Evolutionary conservation across 2,888 invertebrate genomes (phyloP).

Genomic region (Cryptus armator): DNA sequence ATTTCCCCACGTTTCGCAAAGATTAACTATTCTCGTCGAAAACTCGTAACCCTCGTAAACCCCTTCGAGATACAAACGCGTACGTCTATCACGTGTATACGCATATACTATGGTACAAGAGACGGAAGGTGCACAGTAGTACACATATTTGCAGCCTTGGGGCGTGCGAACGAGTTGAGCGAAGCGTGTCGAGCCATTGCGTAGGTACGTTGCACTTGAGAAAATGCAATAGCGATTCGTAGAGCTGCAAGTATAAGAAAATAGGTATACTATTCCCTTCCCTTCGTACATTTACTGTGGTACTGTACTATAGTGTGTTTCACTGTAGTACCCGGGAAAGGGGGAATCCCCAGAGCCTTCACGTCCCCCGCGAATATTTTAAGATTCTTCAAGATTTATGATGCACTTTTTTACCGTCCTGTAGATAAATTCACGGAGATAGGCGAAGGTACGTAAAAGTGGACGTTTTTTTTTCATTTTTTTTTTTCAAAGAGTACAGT

Average conservation of each 20-base stretch:
- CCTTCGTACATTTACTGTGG: slow-evolving; percentile 16
- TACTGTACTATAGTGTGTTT: neutral
- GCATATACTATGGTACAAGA: slow-evolving; percentile 9
- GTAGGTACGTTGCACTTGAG: slow-evolving; percentile 45
- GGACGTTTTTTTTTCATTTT: neutral
- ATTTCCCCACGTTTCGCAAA: slow-evolving; percentile 20
- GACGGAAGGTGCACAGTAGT: slow-evolving; percentile 38
- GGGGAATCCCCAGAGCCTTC: slow-evolving; percentile 2
- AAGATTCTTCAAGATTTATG: slow-evolving; percentile 36
- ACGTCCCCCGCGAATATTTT: slow-evolving; percentile 18
- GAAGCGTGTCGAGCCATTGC: slow-evolving; percentile 68
- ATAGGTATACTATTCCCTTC: neutral
- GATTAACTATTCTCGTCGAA: slow-evolving; percentile 11
- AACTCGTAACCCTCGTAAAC: slow-evolving; percentile 21
- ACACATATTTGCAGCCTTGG: slow-evolving; percentile 63
- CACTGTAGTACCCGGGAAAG: slow-evolving; percentile 11
- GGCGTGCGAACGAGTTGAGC: slow-evolving; percentile 71
- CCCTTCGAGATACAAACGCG: slow-evolving; percentile 19
- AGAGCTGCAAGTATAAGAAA: neutral
- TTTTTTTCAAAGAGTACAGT: neutral
- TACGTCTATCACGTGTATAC: neutral
- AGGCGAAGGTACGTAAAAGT: neutral
- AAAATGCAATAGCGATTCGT: slow-evolving; percentile 30
- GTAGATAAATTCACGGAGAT: neutral
- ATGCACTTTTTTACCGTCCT: neutral